Evolutionary conservation across 2,888 invertebrate genomes (phyloP), one percentile per base, ranked within the genome.

Genomic region (Melinopterus prodromus): DNA sequence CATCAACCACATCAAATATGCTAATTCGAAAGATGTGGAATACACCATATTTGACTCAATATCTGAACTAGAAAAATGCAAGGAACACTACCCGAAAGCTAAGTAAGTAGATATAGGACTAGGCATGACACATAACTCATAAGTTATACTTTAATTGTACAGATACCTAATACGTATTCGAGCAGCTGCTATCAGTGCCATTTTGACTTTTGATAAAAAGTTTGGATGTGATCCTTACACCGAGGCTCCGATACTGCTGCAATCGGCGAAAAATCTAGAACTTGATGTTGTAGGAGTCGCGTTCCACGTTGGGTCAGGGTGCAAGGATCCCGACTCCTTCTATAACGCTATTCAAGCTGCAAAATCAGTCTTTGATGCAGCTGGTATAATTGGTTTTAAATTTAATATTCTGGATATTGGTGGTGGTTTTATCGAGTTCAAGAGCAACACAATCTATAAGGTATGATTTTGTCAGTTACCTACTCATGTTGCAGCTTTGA

Each of bases 121-220:
- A 2, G 26, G 53, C 53, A 53, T 53, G 53, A 7, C 12, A 53
- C 12, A 9, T 9, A 53, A 53, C 1, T 53, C 7, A 53, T 4
- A 9, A 53, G 7, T 53, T 53, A 26, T 26, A 26, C 26, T 26
- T 26, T 26, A 26, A 26, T 26, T 26, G 26, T 26, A 26, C 12
- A 53, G 53, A 6, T 53, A 9, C 9, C 15, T 77, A 36, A 9
- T 36, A n/a, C 53, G 38, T 2, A 37, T 76, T 15, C 12, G 37
- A 76, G 6, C 6, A 6, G 15, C 6, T 53, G 53, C 53, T 71
- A 12, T 93, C 86, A 92, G 93, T 4, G 96, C 97, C 6, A 96
- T 95, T 86, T 97, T 97, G 86, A 78, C 75, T n/a, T 53, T 78
- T n/a, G 78, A 16, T n/a, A 12, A 12, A 6, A 78, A 78, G 72